Evolutionary conservation across 2,113 vertebrate genomes (phyloP).

Genomic region (Salvelinus alpinus): DNA sequence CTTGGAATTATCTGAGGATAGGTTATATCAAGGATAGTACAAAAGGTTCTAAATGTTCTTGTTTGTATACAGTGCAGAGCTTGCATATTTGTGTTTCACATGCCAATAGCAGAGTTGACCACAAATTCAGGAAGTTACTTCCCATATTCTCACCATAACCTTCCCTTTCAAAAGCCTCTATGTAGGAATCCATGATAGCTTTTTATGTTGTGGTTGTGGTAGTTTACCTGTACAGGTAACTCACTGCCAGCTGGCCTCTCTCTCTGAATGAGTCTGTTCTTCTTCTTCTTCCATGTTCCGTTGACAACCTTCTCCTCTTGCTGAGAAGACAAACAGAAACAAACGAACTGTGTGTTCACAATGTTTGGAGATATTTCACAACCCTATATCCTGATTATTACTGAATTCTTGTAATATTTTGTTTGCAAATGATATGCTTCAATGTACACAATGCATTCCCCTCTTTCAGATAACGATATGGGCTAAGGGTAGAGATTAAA

Average conservation of each 20-base stretch:
- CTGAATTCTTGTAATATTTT: background rate
- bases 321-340: slow-evolving; percentile 12
- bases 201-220: background rate
- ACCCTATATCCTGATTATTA: background rate
- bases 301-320: slow-evolving; percentile 58
- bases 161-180: too few species aligned
- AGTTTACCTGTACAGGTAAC: slow-evolving; percentile 68
- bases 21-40: background rate
- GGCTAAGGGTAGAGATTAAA: background rate
- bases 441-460: background rate
- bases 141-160: too few species aligned
- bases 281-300: slow-evolving; percentile 66
- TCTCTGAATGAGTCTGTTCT: slow-evolving; percentile 70
- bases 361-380: background rate
- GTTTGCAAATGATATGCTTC: background rate
- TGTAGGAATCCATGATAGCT: too few species aligned
- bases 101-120: slow-evolving; percentile 18
- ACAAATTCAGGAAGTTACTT: slow-evolving; percentile 1
- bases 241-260: slow-evolving; percentile 73
- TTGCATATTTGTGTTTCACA: background rate
- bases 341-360: background rate
- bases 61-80: background rate
- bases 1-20: background rate
- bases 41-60: background rate
- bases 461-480: background rate